Conservation (phyloP, 2,113 vertebrate species). For the Thalassoma bifasciatum region DNA sequence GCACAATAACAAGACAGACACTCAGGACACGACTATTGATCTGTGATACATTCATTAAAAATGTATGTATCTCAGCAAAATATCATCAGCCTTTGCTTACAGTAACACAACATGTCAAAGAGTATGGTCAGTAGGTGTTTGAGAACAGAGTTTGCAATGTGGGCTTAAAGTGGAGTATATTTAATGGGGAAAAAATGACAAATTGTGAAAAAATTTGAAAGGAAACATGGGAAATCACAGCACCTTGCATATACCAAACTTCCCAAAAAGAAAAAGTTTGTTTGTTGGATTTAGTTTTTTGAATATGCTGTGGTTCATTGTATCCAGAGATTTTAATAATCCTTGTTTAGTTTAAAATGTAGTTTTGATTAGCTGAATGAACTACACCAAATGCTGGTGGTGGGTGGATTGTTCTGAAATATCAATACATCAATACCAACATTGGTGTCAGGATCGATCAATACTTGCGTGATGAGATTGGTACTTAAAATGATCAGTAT, state of each 20-base stretch:
- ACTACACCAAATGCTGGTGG: too few species aligned
- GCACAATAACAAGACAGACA: constrained; percentile 45
- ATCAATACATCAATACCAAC: too few species aligned
- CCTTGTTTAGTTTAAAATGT: neutral
- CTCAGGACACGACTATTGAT: constrained; percentile 61
- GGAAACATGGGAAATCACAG: neutral
- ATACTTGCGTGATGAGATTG: too few species aligned
- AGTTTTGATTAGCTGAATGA: too few species aligned
- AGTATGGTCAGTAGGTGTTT: constrained; percentile 35
- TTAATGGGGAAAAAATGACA: neutral
- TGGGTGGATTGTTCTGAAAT: too few species aligned
- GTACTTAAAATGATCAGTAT: too few species aligned
- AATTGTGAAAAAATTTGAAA: neutral
- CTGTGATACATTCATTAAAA: constrained; percentile 61
- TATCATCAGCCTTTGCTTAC: constrained; percentile 32
- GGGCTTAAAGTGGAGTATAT: neutral
- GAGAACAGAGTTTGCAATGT: neutral
- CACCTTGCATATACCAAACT: neutral
- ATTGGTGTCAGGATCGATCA: too few species aligned
- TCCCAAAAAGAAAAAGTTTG: too few species aligned
- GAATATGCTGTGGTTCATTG: neutral
- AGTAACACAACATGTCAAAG: constrained; percentile 10
- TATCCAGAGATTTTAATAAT: neutral
- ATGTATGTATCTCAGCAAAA: constrained; percentile 57
- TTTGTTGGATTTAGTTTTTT: neutral